Base-by-base conservation (phyloP, 2,797 vertebrate genomes). In the Tapirus indicus region DNA sequence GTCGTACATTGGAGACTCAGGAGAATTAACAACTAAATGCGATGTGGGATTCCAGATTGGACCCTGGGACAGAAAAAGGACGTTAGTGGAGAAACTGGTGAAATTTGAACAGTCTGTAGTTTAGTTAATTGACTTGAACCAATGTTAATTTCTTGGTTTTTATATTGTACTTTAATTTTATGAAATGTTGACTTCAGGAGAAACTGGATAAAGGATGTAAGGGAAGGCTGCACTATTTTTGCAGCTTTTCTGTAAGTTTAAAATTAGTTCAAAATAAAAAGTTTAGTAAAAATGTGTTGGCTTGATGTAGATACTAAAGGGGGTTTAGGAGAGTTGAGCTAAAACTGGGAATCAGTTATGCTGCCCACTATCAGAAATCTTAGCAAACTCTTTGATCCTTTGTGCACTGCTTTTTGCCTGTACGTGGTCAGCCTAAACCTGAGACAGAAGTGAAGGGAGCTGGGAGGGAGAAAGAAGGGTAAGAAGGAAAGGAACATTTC, bases 131-230 rank as follows among this genome's bases (percentile, higher is more conserved):
- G 78, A 95, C 69, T 86, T 93, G 6, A 18, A 85, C 23, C 23
- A 88, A 23, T 89, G 41, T 87, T 94, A 72, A 62, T 94, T 80
- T 91, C 25, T 90, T 92, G n/a, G 13, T 87, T 78, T 77, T 69
- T 35, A 74, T 82, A 64, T 79, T 78, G 20, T 69, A 68, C 66
- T 88, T 82, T 35, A 96, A 29, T 94, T 56, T 83, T 58, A 54
- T 85, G 74, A 83, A 41, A 68, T 92, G 38, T 20, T 71, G 52
- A 60, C 21, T 90, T 90, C 12, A 79, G 49, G 49, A 79, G 49
- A 90, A 77, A 82, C 41, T 94, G 18, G 47, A 75, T 92, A 83
- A 88, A 87, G 69, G 13, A 27, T 87, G 23, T 92, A 60, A 77
- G 38, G 58, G 56, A 88, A 66, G 7, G n/a, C 18, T 18, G 6